Conservation (phyloP, 2,113 vertebrate genomes). For the Gambusia affinis region DNA sequence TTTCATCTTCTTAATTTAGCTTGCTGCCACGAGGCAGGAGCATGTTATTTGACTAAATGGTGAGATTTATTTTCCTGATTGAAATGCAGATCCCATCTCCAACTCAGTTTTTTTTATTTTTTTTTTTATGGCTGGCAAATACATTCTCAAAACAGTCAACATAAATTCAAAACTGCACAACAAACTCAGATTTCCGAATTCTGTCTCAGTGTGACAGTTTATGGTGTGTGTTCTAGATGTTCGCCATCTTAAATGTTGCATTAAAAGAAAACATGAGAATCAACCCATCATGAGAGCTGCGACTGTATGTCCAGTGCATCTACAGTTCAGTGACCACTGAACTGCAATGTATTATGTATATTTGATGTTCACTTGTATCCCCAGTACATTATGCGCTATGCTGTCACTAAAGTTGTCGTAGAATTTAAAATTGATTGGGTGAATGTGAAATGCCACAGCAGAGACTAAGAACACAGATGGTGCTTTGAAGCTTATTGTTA, state of each 20-base stretch:
- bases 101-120: slow-evolving; percentile 1
- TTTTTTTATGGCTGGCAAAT: slow-evolving; percentile 10
- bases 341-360: slow-evolving; percentile 44
- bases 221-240: background rate
- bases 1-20: slow-evolving; percentile 23
- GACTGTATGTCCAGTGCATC: background rate
- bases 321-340: slow-evolving; percentile 37
- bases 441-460: slow-evolving; percentile 23
- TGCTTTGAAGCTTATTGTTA: slow-evolving; percentile 58
- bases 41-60: slow-evolving; percentile 19
- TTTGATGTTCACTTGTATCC: slow-evolving; percentile 2
- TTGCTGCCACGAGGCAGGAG: slow-evolving; percentile 10
- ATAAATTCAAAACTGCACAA: slow-evolving; percentile 7
- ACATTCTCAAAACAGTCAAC: background rate
- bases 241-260: slow-evolving; percentile 29
- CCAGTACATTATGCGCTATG: slow-evolving; percentile 10
- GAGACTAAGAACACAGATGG: slow-evolving; percentile 44
- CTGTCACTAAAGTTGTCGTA: slow-evolving; percentile 14
- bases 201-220: slow-evolving; percentile 1
- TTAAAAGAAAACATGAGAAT: slow-evolving; percentile 48
- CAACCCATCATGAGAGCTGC: slow-evolving; percentile 19
- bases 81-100: slow-evolving; percentile 38
- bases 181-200: background rate
- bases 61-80: slow-evolving; percentile 49
- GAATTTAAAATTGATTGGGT: background rate